Evolutionary conservation across 2,797 vertebrate species (phyloP).

Genomic region (Novumbra hubbsi): DNA sequence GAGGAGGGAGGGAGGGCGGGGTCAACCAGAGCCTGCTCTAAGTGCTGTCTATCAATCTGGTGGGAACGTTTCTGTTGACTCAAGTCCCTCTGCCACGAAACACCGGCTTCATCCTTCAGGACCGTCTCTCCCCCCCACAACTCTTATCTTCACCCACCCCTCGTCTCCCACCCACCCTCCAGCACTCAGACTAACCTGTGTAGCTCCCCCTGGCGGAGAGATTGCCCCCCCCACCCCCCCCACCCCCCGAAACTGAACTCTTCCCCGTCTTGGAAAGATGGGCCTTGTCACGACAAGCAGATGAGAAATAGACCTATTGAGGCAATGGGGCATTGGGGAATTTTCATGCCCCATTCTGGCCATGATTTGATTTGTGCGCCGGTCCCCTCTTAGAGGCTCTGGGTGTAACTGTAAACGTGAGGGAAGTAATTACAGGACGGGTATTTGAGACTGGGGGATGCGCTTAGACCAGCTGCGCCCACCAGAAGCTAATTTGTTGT

Average conservation of each 20-base stretch:
- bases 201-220: not conserved
- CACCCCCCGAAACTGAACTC: not conserved
- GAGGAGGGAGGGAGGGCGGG: conserved; percentile 11
- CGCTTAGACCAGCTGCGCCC: conserved; percentile 42
- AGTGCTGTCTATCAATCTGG: conserved; percentile 13
- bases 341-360: conserved; percentile 12
- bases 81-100: conserved; percentile 9
- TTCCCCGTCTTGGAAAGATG: not conserved
- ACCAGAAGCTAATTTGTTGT: conserved; percentile 53
- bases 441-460: conserved; percentile 32
- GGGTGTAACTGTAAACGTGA: conserved; percentile 30
- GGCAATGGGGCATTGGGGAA: conserved; percentile 9
- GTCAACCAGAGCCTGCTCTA: conserved; percentile 16
- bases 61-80: conserved; percentile 19
- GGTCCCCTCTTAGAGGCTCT: conserved; percentile 14
- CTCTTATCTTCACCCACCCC: not conserved
- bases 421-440: conserved; percentile 22
- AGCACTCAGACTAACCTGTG: conserved; percentile 1
- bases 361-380: conserved; percentile 17
- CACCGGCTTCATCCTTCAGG: not conserved
- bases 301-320: conserved; percentile 5
- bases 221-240: too few relatives aligned
- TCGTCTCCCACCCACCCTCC: not conserved
- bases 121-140: not conserved
- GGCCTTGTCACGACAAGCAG: not conserved